Percentiles rank a stretch among this genome's conserved stretches.
Evolutionary conservation across 2,888 invertebrate genomes (phyloP).

Genomic region (Drosophila aldrichi): DNA sequence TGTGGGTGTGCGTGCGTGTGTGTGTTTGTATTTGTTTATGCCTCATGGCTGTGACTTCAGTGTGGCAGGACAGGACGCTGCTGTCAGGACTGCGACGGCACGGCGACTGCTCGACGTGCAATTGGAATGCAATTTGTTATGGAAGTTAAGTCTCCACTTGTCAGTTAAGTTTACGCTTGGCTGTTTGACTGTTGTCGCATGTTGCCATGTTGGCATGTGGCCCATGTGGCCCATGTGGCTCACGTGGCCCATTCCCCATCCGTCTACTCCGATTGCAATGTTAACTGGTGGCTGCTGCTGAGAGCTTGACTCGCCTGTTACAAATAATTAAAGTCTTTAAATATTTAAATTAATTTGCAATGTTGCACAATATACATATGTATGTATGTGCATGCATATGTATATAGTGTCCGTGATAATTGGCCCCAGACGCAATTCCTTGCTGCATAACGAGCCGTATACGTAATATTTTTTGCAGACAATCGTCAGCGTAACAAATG

Average conservation of each 20-base stretch:
- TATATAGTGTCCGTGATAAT: slow-evolving; percentile 45
- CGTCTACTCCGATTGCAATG: slow-evolving; percentile 17
- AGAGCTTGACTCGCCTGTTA: slow-evolving; percentile 48
- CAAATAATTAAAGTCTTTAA: slow-evolving; percentile 78
- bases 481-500: slow-evolving; percentile 19
- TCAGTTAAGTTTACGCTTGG: slow-evolving; percentile 79
- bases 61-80: slow-evolving; percentile 31
- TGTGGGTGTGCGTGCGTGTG: slow-evolving; percentile 9
- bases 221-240: slow-evolving; percentile 49
- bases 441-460: slow-evolving; percentile 36
- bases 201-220: slow-evolving; percentile 39
- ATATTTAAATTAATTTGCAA: slow-evolving; percentile 78
- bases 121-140: slow-evolving; percentile 81
- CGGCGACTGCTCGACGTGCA: slow-evolving; percentile 66
- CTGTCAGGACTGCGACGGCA: slow-evolving; percentile 40
- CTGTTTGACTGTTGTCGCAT: slow-evolving; percentile 77
- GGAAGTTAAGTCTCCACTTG: slow-evolving; percentile 81
- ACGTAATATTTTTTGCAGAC: slow-evolving; percentile 21
- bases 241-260: slow-evolving; percentile 12
- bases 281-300: slow-evolving; percentile 20
- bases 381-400: slow-evolving; percentile 2
- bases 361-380: slow-evolving; percentile 32
- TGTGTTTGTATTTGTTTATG: slow-evolving; percentile 59
- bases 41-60: slow-evolving; percentile 49
- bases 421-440: slow-evolving; percentile 46